Conservation (phyloP, 2,888 invertebrate species). For the Drosophila diplacantha region DNA sequence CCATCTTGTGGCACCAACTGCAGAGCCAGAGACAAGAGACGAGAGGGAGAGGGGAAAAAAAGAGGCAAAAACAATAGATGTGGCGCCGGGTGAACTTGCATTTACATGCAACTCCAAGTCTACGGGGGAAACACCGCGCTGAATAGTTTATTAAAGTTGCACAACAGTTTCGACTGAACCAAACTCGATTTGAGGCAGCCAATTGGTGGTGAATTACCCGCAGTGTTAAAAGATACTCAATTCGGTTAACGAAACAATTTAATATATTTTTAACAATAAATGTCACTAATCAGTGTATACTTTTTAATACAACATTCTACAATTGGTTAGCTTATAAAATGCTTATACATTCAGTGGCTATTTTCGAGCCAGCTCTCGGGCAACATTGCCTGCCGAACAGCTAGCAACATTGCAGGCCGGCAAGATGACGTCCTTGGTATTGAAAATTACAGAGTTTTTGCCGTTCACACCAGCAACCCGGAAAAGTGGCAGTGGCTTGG, state of each 20-base stretch:
- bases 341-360: not conserved
- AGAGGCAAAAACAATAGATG: slow-evolving; percentile 25
- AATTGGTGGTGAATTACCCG: not conserved
- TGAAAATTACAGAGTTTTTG: slow-evolving; percentile 57
- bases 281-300: not conserved
- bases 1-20: slow-evolving; percentile 20
- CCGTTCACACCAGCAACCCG: slow-evolving; percentile 46
- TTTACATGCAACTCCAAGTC: slow-evolving; percentile 22
- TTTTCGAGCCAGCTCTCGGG: slow-evolving; percentile 1
- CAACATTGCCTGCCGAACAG: not conserved
- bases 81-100: slow-evolving; percentile 40
- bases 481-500: slow-evolving; percentile 52
- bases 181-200: slow-evolving; percentile 7
- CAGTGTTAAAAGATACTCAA: too few relatives aligned
- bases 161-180: slow-evolving; percentile 6
- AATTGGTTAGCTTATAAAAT: not conserved
- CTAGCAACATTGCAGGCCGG: slow-evolving; percentile 20
- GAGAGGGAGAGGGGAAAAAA: not conserved
- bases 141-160: slow-evolving; percentile 39
- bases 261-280: not conserved
- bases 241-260: not conserved
- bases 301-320: not conserved
- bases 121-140: slow-evolving; percentile 15
- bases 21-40: not conserved
- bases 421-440: slow-evolving; percentile 38